Conservation (phyloP, 1,140 invertebrate genomes). For the Zaprionus nigranus region DNA sequence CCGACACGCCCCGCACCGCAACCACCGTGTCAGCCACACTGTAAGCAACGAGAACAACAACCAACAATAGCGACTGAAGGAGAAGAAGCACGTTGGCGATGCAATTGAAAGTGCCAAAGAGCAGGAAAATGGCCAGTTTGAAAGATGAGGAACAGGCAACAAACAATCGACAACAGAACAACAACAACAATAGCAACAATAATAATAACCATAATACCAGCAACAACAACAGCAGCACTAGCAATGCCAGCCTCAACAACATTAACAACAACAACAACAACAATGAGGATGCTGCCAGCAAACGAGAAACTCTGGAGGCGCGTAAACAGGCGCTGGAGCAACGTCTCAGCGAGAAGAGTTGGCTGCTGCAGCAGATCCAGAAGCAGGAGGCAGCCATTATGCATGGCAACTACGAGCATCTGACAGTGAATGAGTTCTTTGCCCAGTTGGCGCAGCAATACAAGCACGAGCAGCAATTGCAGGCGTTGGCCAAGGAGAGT, state of each 20-base stretch:
- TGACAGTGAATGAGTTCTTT: conserved; percentile 79
- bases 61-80: conserved; percentile 39
- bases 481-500: conserved; percentile 51
- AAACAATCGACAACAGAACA: conserved; percentile 58
- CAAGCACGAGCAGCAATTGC: conserved; percentile 72
- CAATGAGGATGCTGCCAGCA: conserved; percentile 60
- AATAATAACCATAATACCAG: conserved; percentile 44
- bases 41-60: conserved; percentile 33
- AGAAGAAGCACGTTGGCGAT: conserved; percentile 62
- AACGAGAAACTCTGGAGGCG: conserved; percentile 68
- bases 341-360: conserved; percentile 76
- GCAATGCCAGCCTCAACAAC: conserved; percentile 44
- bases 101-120: conserved; percentile 76
- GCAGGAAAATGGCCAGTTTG: conserved; percentile 76
- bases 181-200: conserved; percentile 38
- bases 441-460: conserved; percentile 73
- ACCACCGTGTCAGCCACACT: conserved; percentile 30
- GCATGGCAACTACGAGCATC: conserved; percentile 78
- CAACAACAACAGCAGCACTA: conserved; percentile 50
- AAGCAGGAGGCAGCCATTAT: conserved; percentile 78
- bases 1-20: conserved; percentile 20
- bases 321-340: conserved; percentile 71
- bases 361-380: conserved; percentile 80
- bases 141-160: conserved; percentile 74
- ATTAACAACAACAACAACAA: conserved; percentile 62